Evolutionary conservation across 1,140 invertebrate species (phyloP).

Genomic region (Hylyphantes graminicola): DNA sequence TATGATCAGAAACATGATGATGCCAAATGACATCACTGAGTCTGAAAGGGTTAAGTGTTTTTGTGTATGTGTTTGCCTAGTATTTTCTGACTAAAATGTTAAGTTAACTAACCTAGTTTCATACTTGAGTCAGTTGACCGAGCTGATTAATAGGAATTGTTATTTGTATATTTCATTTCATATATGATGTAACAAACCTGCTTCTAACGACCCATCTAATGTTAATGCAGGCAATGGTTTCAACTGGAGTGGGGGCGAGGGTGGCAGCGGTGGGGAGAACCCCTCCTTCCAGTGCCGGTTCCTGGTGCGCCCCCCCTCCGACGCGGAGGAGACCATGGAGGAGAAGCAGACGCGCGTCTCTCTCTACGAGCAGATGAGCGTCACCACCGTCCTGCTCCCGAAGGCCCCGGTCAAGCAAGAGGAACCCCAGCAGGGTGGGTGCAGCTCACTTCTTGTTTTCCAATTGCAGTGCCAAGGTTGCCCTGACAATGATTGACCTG

Average conservation of each 20-base stretch:
- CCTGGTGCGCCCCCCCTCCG: constrained; percentile 83
- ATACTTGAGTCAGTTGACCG: not conserved
- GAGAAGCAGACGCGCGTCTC: constrained; percentile 80
- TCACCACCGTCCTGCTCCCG: constrained; percentile 67
- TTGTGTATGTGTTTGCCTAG: too few relatives aligned
- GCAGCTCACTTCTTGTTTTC: too few relatives aligned
- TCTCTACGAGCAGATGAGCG: constrained; percentile 82
- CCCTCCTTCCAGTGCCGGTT: constrained; percentile 84
- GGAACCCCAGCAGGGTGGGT: constrained; percentile 19
- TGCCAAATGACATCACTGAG: too few relatives aligned
- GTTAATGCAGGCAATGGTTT: constrained; percentile 65
- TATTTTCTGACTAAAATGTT: too few relatives aligned
- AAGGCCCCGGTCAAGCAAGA: constrained; percentile 65
- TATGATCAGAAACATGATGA: too few relatives aligned
- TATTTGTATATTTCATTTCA: not conserved
- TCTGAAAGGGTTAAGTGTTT: too few relatives aligned
- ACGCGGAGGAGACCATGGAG: constrained; percentile 77
- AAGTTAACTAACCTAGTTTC: too few relatives aligned
- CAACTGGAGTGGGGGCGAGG: constrained; percentile 64
- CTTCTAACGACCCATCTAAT: not conserved
- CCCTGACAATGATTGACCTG: too few relatives aligned
- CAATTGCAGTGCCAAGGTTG: too few relatives aligned
- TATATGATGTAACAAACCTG: not conserved
- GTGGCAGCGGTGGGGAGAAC: constrained; percentile 70
- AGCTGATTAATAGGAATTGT: not conserved